Conservation (phyloP, 2,113 vertebrate genomes). For the Pelodiscus sinensis region DNA sequence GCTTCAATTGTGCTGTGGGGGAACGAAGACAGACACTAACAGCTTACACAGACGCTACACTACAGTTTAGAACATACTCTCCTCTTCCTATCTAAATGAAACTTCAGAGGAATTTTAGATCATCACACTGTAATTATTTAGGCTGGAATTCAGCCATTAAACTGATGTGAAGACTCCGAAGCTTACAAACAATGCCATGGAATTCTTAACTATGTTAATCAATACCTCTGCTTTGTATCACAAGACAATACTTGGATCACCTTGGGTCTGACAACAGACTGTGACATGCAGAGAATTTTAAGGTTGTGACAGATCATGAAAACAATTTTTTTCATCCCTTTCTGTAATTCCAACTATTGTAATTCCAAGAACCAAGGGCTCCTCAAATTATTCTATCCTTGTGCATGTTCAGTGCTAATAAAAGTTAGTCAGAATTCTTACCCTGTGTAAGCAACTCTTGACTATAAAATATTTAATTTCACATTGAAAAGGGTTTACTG, state of each 20-base stretch:
- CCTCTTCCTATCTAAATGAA: neutral
- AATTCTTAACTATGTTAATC: neutral
- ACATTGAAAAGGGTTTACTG: neutral
- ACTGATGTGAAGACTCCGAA: neutral
- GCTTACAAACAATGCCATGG: neutral
- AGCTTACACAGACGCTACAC: neutral
- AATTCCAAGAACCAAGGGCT: neutral
- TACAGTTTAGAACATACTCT: neutral
- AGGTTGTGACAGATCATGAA: neutral
- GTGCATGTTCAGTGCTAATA: neutral
- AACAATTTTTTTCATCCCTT: too few species aligned
- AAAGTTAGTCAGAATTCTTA: neutral
- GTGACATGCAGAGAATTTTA: neutral
- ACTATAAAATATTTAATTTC: neutral
- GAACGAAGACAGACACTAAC: neutral
- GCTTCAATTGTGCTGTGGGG: neutral
- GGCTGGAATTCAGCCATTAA: neutral
- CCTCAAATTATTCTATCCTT: neutral
- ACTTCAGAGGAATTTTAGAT: neutral
- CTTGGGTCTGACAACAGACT: neutral
- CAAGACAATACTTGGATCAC: neutral
- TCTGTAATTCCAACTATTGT: neutral
- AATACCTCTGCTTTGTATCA: neutral
- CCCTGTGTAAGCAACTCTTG: neutral
- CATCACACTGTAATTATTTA: neutral